Evolutionary conservation across 1,140 invertebrate species (phyloP).

Genomic region (Heliothis virescens): DNA sequence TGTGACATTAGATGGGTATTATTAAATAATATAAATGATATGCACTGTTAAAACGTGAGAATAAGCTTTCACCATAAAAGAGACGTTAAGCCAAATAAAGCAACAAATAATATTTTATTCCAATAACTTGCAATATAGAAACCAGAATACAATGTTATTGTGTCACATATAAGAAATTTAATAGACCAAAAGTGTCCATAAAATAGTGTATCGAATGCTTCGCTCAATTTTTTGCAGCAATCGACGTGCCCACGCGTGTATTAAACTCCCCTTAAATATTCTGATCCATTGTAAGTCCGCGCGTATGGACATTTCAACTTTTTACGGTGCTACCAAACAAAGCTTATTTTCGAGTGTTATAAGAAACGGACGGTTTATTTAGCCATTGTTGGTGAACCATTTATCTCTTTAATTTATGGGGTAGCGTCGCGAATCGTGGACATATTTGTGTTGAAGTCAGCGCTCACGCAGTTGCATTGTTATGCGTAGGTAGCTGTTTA

Average conservation of each 20-base stretch:
- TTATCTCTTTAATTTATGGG: conserved; percentile 84
- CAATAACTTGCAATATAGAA: conserved; percentile 35
- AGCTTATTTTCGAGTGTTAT: conserved; percentile 76
- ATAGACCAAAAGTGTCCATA: conserved; percentile 60
- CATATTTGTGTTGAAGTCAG: conserved; percentile 74
- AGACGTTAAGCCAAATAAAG: conserved; percentile 45
- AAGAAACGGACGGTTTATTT: conserved; percentile 80
- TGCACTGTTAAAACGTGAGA: conserved; percentile 14
- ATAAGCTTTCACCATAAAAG: conserved; percentile 24
- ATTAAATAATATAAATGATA: conserved; percentile 5
- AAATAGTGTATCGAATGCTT: conserved; percentile 56
- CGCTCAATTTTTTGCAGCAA: conserved; percentile 68
- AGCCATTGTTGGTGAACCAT: conserved; percentile 81
- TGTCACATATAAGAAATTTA: conserved; percentile 50
- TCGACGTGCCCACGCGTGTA: conserved; percentile 65
- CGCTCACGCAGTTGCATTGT: conserved; percentile 63
- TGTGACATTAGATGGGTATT: too few species aligned
- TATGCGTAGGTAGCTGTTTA: conserved; percentile 48
- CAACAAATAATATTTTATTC: conserved; percentile 17
- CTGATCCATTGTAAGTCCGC: conserved; percentile 65
- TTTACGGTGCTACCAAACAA: conserved; percentile 65
- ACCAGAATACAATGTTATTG: conserved; percentile 40
- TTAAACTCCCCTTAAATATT: conserved; percentile 73
- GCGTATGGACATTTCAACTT: conserved; percentile 66
- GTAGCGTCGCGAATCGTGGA: conserved; percentile 77